A percentile compares a stretch with the other conserved stretches of the same genome.
phyloP scores from a whole-genome alignment of 2,113 vertebrate genomes.

The Gracilinanus agilis region DNA sequence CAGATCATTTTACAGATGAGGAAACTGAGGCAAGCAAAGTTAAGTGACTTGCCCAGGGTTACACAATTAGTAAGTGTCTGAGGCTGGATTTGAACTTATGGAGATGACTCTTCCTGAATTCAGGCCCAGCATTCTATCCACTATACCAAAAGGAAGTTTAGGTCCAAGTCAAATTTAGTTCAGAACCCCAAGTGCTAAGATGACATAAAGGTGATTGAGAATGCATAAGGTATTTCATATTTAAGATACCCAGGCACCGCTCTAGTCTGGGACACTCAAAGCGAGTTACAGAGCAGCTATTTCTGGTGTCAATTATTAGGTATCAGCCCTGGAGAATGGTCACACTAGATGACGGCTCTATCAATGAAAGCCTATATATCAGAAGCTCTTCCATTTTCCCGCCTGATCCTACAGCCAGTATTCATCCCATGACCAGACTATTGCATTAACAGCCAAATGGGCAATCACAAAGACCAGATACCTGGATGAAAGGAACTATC shows the following conservation, averaged over 20 bases:
- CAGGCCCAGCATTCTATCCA: not conserved
- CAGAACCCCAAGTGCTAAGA: not conserved
- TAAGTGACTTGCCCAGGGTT: too few species aligned
- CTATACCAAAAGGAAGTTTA: not conserved
- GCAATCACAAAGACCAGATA: not conserved
- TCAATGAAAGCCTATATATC: not conserved
- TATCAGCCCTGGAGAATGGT: not conserved
- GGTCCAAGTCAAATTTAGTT: not conserved
- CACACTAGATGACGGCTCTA: not conserved
- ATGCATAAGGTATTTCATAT: not conserved
- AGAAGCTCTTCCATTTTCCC: not conserved
- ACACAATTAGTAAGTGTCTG: not conserved
- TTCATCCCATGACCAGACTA: not conserved
- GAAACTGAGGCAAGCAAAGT: not conserved
- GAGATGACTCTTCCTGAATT: not conserved
- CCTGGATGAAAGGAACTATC: not conserved
- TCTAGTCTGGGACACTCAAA: not conserved
- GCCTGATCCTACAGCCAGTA: not conserved
- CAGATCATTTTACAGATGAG: not conserved
- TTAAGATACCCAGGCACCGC: not conserved
- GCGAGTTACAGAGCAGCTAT: not conserved
- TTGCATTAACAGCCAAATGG: not conserved
- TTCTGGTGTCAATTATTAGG: not conserved
- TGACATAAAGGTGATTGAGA: not conserved
- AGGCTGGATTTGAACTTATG: not conserved